These are phyloP conservation scores for Ardeotis arabs DNA, from an alignment of 2,113 vertebrate species.

Conservation along the genomic window DNA sequence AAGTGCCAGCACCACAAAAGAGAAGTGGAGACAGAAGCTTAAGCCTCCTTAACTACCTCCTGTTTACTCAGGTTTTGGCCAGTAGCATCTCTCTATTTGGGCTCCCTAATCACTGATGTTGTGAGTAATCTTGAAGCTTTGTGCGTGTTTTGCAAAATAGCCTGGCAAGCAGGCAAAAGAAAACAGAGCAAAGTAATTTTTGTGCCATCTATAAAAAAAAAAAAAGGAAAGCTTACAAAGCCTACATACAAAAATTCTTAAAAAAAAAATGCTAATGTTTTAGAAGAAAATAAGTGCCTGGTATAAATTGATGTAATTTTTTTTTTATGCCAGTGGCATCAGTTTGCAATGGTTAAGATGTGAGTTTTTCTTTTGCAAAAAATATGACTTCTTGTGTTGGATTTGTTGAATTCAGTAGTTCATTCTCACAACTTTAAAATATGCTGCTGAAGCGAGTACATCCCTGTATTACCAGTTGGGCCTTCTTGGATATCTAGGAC, in stretches of 20 bases:
- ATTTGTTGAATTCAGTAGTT: neutral
- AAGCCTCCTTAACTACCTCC: slow-evolving; percentile 42
- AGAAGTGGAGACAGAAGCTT: slow-evolving; percentile 45
- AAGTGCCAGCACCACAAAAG: slow-evolving; percentile 39
- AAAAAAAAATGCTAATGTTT: neutral
- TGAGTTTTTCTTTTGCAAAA: neutral
- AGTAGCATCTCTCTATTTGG: slow-evolving; percentile 5
- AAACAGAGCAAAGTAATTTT: neutral
- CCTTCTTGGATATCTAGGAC: neutral
- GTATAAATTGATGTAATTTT: neutral
- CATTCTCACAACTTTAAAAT: neutral
- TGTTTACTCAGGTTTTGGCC: slow-evolving; percentile 42
- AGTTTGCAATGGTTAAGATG: neutral
- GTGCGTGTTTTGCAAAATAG: neutral
- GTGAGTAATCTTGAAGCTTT: slow-evolving; percentile 39
- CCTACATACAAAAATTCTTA: neutral
- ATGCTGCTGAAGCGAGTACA: neutral
- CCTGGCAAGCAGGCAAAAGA: slow-evolving; percentile 13
- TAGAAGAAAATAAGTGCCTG: neutral
- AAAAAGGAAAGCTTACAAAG: neutral
- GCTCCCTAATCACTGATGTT: slow-evolving; percentile 11
- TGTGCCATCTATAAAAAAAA: neutral
- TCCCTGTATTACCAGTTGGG: neutral
- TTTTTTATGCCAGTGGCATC: neutral
- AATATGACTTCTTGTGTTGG: neutral